Evolutionary conservation across 2,113 vertebrate genomes (phyloP), one percentile per base, ranked within the genome.

Genomic region (Gnathonemus longibarbis): DNA sequence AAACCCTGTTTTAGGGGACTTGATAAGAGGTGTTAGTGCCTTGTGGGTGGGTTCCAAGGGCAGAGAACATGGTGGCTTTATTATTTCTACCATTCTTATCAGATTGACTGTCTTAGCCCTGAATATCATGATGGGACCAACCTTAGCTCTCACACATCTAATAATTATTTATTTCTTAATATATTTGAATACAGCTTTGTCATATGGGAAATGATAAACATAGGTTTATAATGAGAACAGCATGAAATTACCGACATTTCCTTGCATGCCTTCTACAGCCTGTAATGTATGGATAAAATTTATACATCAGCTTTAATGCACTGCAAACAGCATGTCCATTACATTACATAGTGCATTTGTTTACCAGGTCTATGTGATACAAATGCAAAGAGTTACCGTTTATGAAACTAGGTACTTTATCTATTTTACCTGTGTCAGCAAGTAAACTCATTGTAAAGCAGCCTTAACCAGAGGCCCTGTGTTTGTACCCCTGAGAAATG

Each of bases 101-200:
- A 11, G 45, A 48, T 48, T 48, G 19, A 84, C 45, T 48, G 9
- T 84, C 83, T 48, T 42, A 84, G 42, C 42, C 42, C 21, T n/a
- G 83, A 84, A n/a, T 11, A 84, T 84, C 45, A 84, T 48, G 24
- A 84, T 46, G 83, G 83, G 83, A 84, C 83, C 83, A 84, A 84
- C 45, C 21, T 48, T 84, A 84, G 42, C 39, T 46, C 45, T 84
- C 39, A 19, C 49, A 53, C 50, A 53, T 6, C 5, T 53, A 56
- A 87, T 87, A 5, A 10, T 53, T 87, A 87, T 56, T 19, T 87
- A 52, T 56, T 21, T 53, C 6, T 31, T 31, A 56, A 87, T 53
- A 87, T 27, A n/a, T 35, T 56, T 53, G 15, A 86, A 86, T 19
- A 39, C 31, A 53, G 50, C 31, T 87, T 87, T 52, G 74, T 87